Base-by-base conservation (phyloP, 2,113 vertebrate species). In the Labeo catla region DNA sequence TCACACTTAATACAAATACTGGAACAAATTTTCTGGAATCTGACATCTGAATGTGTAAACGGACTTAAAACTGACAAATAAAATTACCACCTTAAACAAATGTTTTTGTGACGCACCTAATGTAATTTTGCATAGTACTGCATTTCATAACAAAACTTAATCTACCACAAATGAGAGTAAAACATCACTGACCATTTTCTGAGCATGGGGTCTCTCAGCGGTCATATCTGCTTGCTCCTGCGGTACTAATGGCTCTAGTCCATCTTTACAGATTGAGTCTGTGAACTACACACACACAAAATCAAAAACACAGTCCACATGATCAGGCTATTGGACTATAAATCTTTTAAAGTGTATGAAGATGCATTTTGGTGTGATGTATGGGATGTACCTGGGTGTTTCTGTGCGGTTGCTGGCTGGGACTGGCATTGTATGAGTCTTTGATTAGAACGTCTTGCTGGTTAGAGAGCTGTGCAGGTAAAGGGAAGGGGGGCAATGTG, bases 401-500 rank as follows among this genome's bases (percentile, higher is more conserved):
- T 19, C 39, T 21, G 8, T 45, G 68, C 16, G 9, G 36, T 43
- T 5, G 36, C 16, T 6, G 68, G 92, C 87, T 16, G 54, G 76
- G 0, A 93, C 90, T 4, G 87, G 84, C 84, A 76, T 43, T 73
- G 70, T 21, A 91, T 79, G 43, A 79, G 1, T 88, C 90, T 28
- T 88, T 92, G 21, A 68, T 84, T 11, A 84, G 39, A 16, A 90
- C 86, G 0, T 84, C 92, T 59, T 93, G 86, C n/a, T 74, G 90
- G 1, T 74, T 81, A 0, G 91, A 89, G 34, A 19, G 86, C 3
- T 47, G 88, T 78, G 57, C 87, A 4, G 85, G 93, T 4, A 92
- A 93, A 19, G 94, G 95, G 16, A 95, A 94, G 15, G 96, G 93
- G 12, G 96, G 97, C 9, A 96, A 94, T 0, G 96, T 98, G 50